Evolutionary conservation across 2,888 invertebrate genomes (phyloP).

Genomic region (Nycteola revayana): DNA sequence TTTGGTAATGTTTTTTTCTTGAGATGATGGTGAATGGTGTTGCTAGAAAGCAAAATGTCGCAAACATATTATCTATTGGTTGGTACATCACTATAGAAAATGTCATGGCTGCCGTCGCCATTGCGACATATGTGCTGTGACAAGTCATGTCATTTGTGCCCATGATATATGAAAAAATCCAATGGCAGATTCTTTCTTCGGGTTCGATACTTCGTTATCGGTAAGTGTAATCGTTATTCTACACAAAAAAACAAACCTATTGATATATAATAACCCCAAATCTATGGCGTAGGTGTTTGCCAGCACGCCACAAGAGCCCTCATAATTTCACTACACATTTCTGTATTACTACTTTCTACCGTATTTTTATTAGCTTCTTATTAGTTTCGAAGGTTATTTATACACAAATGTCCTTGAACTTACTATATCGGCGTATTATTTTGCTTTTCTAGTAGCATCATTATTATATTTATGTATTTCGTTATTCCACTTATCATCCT

Average conservation of each 20-base stretch:
- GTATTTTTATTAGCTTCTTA: slow-evolving; percentile 9
- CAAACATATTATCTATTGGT: no score
- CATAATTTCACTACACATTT: slow-evolving; percentile 22
- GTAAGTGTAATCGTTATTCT: slow-evolving; percentile 79
- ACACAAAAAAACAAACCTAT: slow-evolving; percentile 29
- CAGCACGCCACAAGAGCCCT: slow-evolving; percentile 55
- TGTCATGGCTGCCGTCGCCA: slow-evolving; percentile 71
- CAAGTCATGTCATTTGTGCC: slow-evolving; percentile 86
- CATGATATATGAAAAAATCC: slow-evolving; percentile 82
- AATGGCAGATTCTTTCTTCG: slow-evolving; percentile 95
- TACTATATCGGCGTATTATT: no score
- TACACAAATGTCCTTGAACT: no score
- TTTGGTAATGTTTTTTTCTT: no score
- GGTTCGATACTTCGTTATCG: slow-evolving; percentile 89
- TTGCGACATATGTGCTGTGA: slow-evolving; percentile 80
- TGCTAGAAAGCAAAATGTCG: no score
- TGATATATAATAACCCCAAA: slow-evolving; percentile 38
- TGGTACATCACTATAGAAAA: slow-evolving; percentile 31
- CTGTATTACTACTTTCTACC: slow-evolving; percentile 27
- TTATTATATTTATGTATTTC: slow-evolving; percentile 26
- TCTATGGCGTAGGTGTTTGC: slow-evolving; percentile 41
- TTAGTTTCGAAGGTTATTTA: no score
- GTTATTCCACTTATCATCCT: slow-evolving; percentile 33
- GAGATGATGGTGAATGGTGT: no score
- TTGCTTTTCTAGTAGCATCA: no score